Conservation (phyloP, 2,797 vertebrate genomes). For the Coendou prehensilis region DNA sequence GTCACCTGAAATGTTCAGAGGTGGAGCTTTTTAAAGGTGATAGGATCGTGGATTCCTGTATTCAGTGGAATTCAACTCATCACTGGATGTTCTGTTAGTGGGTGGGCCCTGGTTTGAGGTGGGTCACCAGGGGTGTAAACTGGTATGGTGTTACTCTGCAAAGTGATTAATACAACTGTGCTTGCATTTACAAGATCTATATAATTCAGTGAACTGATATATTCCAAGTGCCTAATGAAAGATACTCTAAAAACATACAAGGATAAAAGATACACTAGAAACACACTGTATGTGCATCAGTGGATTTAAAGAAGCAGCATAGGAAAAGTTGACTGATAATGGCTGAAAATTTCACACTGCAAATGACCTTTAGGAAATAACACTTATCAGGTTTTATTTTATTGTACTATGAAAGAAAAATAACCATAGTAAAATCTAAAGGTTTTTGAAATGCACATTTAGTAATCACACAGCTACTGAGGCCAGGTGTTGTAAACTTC, state of each 20-base stretch:
- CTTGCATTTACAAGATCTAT: background rate
- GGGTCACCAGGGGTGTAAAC: background rate
- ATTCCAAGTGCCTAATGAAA: background rate
- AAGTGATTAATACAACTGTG: background rate
- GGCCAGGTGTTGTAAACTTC: background rate
- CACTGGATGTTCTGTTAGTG: background rate
- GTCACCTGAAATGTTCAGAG: background rate
- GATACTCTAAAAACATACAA: background rate
- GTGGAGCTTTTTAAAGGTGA: background rate
- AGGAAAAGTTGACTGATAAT: background rate
- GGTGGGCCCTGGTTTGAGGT: background rate
- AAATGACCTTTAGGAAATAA: constrained; percentile 37
- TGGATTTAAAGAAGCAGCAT: background rate
- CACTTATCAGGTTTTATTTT: background rate
- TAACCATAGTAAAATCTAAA: background rate
- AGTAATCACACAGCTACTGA: background rate
- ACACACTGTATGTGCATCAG: background rate
- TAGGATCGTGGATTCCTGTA: background rate
- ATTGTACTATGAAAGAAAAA: background rate
- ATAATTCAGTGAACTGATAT: background rate
- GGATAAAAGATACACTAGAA: background rate
- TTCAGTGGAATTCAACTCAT: background rate
- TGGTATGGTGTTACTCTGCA: background rate
- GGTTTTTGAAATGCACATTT: background rate
- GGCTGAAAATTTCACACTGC: background rate